These are phyloP conservation scores for Clamator glandarius DNA, from an alignment of 2,797 vertebrate species.

Conservation along the genomic window DNA sequence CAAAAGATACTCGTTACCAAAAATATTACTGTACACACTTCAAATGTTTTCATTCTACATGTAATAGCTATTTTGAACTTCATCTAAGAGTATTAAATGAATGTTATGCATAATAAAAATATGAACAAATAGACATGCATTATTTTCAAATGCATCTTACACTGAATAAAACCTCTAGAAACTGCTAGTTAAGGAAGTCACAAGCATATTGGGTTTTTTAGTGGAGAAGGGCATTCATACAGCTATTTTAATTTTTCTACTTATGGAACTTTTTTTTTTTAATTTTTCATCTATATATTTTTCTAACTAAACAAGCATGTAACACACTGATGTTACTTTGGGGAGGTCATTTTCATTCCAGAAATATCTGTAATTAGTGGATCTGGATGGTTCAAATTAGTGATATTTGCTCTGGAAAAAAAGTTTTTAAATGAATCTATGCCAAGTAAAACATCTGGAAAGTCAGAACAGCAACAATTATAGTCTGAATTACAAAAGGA, in stretches of 20 bases:
- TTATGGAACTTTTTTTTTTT: not conserved
- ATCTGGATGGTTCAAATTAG: slow-evolving; percentile 7
- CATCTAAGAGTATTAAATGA: not conserved
- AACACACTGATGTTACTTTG: not conserved
- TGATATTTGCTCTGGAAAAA: not conserved
- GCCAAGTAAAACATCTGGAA: slow-evolving; percentile 47
- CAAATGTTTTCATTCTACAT: not conserved
- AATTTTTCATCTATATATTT: not conserved
- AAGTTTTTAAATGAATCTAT: not conserved
- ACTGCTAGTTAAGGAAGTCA: not conserved
- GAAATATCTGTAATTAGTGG: slow-evolving; percentile 1
- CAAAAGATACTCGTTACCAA: not conserved
- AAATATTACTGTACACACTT: not conserved
- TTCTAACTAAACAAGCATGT: not conserved
- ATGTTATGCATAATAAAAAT: not conserved
- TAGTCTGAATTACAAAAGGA: not conserved
- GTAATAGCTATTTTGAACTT: not conserved
- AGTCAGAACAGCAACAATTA: not conserved
- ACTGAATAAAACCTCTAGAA: not conserved
- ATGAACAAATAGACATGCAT: not conserved
- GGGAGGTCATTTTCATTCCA: not conserved
- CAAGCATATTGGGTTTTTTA: fast-evolving
- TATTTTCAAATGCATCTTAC: not conserved
- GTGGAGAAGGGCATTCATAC: fast-evolving
- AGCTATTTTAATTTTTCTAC: not conserved